Conservation (phyloP, 2,888 invertebrate genomes). For the Limnephilus lunatus region DNA sequence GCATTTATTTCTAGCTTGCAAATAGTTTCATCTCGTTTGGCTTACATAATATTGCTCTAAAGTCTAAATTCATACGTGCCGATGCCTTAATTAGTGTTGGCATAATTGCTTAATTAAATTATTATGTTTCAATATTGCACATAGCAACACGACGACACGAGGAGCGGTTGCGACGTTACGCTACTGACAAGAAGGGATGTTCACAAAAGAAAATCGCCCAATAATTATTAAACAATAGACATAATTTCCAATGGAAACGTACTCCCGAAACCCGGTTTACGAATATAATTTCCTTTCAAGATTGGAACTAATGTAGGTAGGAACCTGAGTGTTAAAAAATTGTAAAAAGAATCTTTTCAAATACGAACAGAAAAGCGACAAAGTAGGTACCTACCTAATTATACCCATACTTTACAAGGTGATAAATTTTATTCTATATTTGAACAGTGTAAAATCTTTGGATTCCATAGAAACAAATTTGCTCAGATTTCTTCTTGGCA, state of each 20-base stretch:
- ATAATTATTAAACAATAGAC: neutral
- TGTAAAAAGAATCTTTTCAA: too few relatives aligned
- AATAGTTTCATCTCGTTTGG: neutral
- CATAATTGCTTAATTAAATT: slow-evolving; percentile 38
- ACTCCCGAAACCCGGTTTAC: too few relatives aligned
- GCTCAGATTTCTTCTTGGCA: too few relatives aligned
- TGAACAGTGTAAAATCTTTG: too few relatives aligned
- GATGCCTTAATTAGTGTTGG: neutral
- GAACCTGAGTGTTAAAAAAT: too few relatives aligned
- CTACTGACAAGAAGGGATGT: neutral
- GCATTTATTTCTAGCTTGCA: neutral
- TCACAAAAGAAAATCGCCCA: neutral
- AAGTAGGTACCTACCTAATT: too few relatives aligned
- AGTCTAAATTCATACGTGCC: slow-evolving; percentile 19
- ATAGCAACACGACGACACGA: neutral
- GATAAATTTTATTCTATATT: too few relatives aligned
- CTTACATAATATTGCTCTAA: neutral
- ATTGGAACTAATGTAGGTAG: too few relatives aligned
- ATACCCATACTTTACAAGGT: too few relatives aligned
- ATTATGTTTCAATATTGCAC: slow-evolving; percentile 4
- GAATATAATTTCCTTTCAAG: too few relatives aligned
- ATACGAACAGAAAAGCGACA: too few relatives aligned
- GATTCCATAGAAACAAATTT: too few relatives aligned
- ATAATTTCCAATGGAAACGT: neutral
- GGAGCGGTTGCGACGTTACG: neutral